phyloP scores from a whole-genome alignment of 2,888 invertebrate species.

The Brachynemurus nebulosus region DNA sequence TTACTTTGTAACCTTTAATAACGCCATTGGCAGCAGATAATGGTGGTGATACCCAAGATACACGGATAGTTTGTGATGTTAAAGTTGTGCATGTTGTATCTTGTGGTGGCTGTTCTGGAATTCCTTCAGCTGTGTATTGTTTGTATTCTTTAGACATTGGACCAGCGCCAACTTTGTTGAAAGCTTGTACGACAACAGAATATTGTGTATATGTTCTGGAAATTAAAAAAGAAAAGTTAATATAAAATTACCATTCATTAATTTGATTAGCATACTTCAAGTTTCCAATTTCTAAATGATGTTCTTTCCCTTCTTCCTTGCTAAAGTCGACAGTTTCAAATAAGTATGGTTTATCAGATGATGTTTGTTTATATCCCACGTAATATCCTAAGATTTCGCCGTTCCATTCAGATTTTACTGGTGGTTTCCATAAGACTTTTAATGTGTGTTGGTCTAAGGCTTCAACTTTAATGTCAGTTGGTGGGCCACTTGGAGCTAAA shows the following conservation, averaged over 20 bases:
- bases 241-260: not conserved
- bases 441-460: constrained; percentile 77
- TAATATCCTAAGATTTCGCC: constrained; percentile 85
- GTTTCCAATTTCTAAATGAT: constrained; percentile 67
- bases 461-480: constrained; percentile 71
- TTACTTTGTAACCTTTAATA: constrained; percentile 90
- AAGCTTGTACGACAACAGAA: constrained; percentile 89
- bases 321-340: constrained; percentile 87
- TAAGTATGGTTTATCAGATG: constrained; percentile 73
- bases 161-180: constrained; percentile 87
- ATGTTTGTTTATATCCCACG: constrained; percentile 75
- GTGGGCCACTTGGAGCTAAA: constrained; percentile 62
- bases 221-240: constrained; percentile 22
- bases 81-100: constrained; percentile 85
- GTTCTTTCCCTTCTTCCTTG: constrained; percentile 83
- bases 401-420: constrained; percentile 79
- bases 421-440: constrained; percentile 83
- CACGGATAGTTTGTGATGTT: constrained; percentile 86
- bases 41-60: constrained; percentile 90
- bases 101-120: constrained; percentile 81
- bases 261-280: constrained; percentile 39
- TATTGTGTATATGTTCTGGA: constrained; percentile 84
- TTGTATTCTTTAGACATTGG: constrained; percentile 79
- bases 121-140: constrained; percentile 89
- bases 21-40: constrained; percentile 85